Evolutionary conservation across 2,888 invertebrate species (phyloP), one percentile per base, ranked within the genome.

Genomic region (Mycogona germanica): DNA sequence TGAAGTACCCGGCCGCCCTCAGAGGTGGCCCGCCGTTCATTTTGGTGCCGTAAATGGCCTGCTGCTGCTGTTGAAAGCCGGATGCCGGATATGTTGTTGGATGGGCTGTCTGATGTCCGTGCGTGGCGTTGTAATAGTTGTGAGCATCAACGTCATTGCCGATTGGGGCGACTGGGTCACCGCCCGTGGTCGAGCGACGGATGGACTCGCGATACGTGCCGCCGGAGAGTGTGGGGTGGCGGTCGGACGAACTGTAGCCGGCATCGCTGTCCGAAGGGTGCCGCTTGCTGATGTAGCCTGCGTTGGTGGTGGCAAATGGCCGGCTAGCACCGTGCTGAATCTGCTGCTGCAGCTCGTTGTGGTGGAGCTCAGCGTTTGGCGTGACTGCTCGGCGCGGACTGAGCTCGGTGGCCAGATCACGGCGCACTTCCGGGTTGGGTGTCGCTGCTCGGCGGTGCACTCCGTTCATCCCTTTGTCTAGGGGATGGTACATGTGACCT

Each of bases 371-470:
- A 0, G 88, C 87, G 58, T 86, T 88, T 0, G 89, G 89, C 0
- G 89, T 89, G 57, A 88, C 81, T 55, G 89, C 88, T 62, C 88
- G 76, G 61, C 88, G 75, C 0, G 62, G 62, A 2, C 56, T 25
- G 9, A 51, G 25, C 9, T 54, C 57, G 3, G 59, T 51, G 4
- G 80, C 80, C 57, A 77, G 23, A 12, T 54, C 54, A 6, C 38
- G 25, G 21, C 35, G 45, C 6, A 30, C n/a, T 45, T 62, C 61
- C 21, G 63, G 62, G 83, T 87, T 61, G 2, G 88, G 88, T 0
- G 89, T 89, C 7, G 87, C 75, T 2, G 88, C 86, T 53, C 88
- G 75, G 28, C 87, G 74, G 17, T 75, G 64, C n/a, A n/a, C n/a
- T n/a, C n/a, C n/a, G n/a, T n/a, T n/a, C n/a, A n/a, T n/a, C n/a